Evolutionary conservation across 2,797 vertebrate genomes (phyloP).

Genomic region (Poecilia velifera): DNA sequence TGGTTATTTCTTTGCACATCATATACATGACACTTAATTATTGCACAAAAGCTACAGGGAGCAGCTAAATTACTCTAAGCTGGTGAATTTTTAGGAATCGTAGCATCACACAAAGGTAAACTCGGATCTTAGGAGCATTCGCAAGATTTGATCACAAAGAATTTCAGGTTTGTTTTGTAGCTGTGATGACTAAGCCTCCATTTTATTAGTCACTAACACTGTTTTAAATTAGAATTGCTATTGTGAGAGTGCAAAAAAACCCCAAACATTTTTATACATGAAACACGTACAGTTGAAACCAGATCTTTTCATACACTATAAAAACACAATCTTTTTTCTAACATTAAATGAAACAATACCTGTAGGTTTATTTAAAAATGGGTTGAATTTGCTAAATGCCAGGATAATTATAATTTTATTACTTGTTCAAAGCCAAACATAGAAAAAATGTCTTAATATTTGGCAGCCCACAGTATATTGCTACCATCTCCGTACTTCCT

Average conservation of each 20-base stretch:
- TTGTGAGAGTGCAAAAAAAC: conserved; percentile 24
- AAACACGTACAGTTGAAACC: neutral
- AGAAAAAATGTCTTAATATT: neutral
- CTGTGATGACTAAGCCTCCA: conserved; percentile 8
- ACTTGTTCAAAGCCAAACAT: neutral
- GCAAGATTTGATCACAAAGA: conserved; percentile 23
- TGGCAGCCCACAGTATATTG: neutral
- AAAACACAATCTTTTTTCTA: neutral
- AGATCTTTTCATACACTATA: neutral
- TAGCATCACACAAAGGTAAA: conserved; percentile 23
- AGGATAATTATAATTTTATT: neutral
- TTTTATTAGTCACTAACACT: conserved; percentile 9
- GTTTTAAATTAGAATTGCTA: conserved; percentile 12
- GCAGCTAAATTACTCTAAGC: conserved; percentile 18
- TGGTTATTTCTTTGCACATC: conserved; percentile 21
- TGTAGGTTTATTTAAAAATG: neutral
- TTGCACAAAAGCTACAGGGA: conserved; percentile 59
- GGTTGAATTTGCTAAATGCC: neutral
- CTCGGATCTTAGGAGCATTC: conserved; percentile 22
- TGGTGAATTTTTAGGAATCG: conserved; percentile 2
- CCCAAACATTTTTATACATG: conserved; percentile 7
- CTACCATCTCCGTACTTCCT: neutral
- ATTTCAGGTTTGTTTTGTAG: conserved; percentile 23
- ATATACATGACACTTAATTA: conserved; percentile 46
- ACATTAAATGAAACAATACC: neutral